Conservation (phyloP, 2,113 vertebrate genomes). For the mouse (Mus musculus) region DNA sequence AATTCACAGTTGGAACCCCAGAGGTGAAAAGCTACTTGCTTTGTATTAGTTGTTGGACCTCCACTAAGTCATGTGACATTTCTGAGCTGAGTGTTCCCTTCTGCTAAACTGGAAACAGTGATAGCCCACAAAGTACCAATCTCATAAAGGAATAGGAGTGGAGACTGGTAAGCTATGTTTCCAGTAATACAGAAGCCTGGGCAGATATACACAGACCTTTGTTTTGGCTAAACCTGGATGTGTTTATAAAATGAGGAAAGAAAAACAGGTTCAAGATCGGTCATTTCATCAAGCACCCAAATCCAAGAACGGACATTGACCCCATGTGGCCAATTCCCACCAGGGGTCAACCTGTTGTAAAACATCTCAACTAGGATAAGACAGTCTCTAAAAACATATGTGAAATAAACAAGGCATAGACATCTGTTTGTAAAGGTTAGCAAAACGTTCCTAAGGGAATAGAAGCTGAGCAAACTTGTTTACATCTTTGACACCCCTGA, state of each 20-base stretch:
- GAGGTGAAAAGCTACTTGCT: neutral
- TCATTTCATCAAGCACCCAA: neutral
- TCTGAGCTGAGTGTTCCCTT: neutral
- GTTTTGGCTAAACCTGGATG: neutral
- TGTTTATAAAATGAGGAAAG: neutral
- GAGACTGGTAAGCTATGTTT: neutral
- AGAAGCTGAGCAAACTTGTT: neutral
- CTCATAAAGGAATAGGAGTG: accelerated
- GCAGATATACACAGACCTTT: neutral
- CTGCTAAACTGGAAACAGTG: neutral
- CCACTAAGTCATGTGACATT: neutral
- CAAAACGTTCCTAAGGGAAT: neutral
- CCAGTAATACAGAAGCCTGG: no score
- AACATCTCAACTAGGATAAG: neutral
- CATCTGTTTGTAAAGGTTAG: neutral
- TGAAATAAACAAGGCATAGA: neutral
- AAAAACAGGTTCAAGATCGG: neutral
- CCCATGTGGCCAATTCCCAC: no score
- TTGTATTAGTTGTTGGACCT: neutral
- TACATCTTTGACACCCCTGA: accelerated
- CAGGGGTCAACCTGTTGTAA: neutral
- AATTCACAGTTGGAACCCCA: neutral
- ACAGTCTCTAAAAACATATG: neutral
- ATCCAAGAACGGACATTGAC: no score
- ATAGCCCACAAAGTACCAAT: no score